Evolutionary conservation across 2,888 invertebrate species (phyloP), one percentile per base, ranked within the genome.

Genomic region (Drosophila mayaguana): DNA sequence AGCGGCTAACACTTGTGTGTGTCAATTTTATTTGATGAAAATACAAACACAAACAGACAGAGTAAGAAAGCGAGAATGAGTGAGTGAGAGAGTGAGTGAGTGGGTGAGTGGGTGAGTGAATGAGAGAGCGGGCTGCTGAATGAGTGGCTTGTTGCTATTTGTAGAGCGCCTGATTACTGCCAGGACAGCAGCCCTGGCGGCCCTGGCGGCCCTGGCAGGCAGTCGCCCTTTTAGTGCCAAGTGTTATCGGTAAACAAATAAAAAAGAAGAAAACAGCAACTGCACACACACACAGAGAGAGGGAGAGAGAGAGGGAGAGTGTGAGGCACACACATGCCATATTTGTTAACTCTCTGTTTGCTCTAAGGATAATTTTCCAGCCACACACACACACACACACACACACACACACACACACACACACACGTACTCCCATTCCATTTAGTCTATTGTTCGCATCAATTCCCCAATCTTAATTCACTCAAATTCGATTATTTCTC

Each of bases 191-290:
- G 64, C 63, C 63, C 67, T 63, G 69, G 69, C 72, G 72, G 64
- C 63, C 63, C 67, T 63, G 69, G 69, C 72, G 72, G 63, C 64
- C 62, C 65, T 63, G 69, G 69, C 72, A 72, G 63, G 75, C 75
- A 78, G 73, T 72, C 72, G 83, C 73, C 86, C 86, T 86, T 87
- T 81, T 78, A 79, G 83, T 79, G 78, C 80, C 89, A 83, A 83
- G 89, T 90, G 90, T 88, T 89, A 90, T 89, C 89, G 89, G 78
- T 78, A 87, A 87, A 83, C 90, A 90, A 90, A 90, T 89, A 86
- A 88, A 89, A 88, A 79, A 78, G 74, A 62, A 61, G 50, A 36
- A 66, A 66, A 28, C 45, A 66, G 71, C 63, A 69, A 60, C 61
- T 53, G 54, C 34, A 34, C 55, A 36, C 51, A 45, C n/a, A 43